Evolutionary conservation across 2,888 invertebrate genomes (phyloP).

Genomic region (Chaetogeoica ovagalla): DNA sequence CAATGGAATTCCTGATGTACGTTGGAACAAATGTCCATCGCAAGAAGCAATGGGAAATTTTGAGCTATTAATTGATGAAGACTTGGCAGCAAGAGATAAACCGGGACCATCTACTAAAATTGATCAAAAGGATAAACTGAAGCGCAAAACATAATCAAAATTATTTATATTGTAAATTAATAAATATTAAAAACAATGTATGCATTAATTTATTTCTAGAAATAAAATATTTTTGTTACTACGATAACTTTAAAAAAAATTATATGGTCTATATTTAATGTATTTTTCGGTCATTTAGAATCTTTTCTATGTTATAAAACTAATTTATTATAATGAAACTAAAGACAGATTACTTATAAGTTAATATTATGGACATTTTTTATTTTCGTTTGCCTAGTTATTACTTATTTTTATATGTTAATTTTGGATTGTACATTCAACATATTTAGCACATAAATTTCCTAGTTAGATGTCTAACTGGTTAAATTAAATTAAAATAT

Average conservation of each 20-base stretch:
- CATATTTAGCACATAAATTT: too few relatives aligned
- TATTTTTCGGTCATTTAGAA: not conserved
- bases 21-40: slow-evolving; percentile 81
- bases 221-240: not conserved
- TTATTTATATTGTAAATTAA: not conserved
- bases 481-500: too few relatives aligned
- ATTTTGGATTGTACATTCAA: too few relatives aligned
- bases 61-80: slow-evolving; percentile 82
- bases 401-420: too few relatives aligned
- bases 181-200: not conserved
- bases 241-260: not conserved
- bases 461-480: too few relatives aligned
- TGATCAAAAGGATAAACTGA: slow-evolving; percentile 45
- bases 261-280: too few relatives aligned
- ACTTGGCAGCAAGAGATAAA: slow-evolving; percentile 58
- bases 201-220: not conserved
- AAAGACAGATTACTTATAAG: not conserved
- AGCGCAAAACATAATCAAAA: slow-evolving; percentile 20
- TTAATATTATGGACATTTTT: not conserved
- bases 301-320: not conserved
- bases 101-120: slow-evolving; percentile 41
- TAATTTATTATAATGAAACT: not conserved
- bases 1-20: slow-evolving; percentile 83
- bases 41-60: slow-evolving; percentile 80
- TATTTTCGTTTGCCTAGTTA: not conserved